Percentiles rank a stretch among this genome's conserved stretches.
Conservation (phyloP, 1,140 invertebrate genomes). For the Wiebesia pumilae region DNA sequence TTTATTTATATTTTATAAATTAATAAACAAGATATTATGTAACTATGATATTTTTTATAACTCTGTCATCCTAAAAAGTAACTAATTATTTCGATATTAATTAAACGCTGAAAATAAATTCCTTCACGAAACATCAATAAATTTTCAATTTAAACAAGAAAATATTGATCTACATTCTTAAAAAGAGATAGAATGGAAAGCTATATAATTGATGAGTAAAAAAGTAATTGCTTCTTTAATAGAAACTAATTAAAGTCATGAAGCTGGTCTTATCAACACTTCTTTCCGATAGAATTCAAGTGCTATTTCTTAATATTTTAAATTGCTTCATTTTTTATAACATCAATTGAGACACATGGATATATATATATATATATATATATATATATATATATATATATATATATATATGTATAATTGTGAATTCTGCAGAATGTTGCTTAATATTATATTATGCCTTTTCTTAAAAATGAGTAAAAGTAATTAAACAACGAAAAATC, state of each 20-base stretch:
- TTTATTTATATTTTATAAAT: not conserved
- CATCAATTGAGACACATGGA: not conserved
- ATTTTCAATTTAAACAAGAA: not conserved
- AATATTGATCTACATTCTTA: conserved; percentile 1
- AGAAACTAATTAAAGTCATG: conserved; percentile 2
- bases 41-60: not conserved
- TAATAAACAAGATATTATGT: not conserved
- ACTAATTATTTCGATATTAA: not conserved
- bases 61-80: not conserved
- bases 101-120: not conserved
- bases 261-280: not conserved
- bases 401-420: not conserved
- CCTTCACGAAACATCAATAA: not conserved
- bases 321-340: conserved; percentile 7
- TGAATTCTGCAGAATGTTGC: not conserved
- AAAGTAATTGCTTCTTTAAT: conserved; percentile 5
- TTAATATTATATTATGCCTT: not conserved
- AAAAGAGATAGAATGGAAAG: not conserved
- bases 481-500: too few relatives aligned
- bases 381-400: too few relatives aligned
- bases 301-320: conserved; percentile 11
- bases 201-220: conserved; percentile 8
- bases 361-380: too few relatives aligned
- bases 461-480: too few relatives aligned
- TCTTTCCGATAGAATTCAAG: not conserved